Evolutionary conservation across 2,888 invertebrate species (phyloP).

Genomic region (Orthosia incerta): DNA sequence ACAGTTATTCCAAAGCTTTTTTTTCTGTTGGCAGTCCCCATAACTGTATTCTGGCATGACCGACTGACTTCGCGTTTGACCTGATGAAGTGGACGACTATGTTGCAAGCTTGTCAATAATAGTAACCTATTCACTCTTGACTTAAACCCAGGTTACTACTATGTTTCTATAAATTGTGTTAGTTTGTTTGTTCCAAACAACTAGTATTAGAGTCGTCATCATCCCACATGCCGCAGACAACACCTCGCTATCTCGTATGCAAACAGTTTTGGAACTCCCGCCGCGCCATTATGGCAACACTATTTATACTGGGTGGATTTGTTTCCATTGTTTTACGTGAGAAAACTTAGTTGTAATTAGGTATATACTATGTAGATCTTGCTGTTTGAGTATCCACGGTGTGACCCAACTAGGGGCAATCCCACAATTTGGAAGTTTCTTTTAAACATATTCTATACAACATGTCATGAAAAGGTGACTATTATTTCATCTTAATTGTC

Average conservation of each 20-base stretch:
- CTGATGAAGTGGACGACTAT: too few relatives aligned
- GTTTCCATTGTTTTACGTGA: constrained; percentile 70
- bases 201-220: constrained; percentile 42
- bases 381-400: background rate
- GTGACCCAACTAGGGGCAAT: background rate
- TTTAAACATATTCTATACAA: too few relatives aligned
- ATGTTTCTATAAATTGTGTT: constrained; percentile 14
- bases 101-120: too few relatives aligned
- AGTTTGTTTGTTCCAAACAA: constrained; percentile 44
- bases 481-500: too few relatives aligned
- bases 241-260: constrained; percentile 81
- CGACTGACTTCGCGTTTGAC: too few relatives aligned
- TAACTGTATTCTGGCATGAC: too few relatives aligned
- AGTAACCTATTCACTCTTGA: background rate
- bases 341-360: background rate
- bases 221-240: constrained; percentile 71
- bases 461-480: too few relatives aligned
- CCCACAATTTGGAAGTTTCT: too few relatives aligned
- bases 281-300: constrained; percentile 79
- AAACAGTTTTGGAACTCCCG: constrained; percentile 82
- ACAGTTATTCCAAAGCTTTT: too few relatives aligned
- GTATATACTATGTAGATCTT: background rate
- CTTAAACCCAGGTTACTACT: background rate
- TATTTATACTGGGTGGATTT: constrained; percentile 69
- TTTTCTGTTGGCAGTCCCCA: too few relatives aligned